These are phyloP conservation scores for Lontra canadensis DNA, from an alignment of 2,113 vertebrate genomes.

Conservation along the genomic window DNA sequence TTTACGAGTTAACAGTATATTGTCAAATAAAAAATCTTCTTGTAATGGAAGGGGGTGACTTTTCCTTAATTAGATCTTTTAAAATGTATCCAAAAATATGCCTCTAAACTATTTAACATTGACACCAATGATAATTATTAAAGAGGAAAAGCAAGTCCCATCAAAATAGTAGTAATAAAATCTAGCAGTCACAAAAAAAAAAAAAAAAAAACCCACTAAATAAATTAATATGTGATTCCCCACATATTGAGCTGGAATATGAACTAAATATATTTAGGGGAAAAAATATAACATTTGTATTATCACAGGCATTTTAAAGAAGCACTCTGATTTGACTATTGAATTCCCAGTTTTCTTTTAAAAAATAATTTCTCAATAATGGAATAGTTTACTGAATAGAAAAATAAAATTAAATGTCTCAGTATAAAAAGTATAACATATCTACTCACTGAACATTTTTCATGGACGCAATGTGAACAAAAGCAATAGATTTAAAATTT, in stretches of 20 bases:
- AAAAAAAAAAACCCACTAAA: background rate
- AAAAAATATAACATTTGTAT: background rate
- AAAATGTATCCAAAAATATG: background rate
- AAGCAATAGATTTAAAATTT: background rate
- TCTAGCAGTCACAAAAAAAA: background rate
- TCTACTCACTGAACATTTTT: background rate
- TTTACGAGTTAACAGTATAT: constrained; percentile 1
- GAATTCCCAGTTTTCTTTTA: background rate
- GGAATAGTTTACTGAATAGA: background rate
- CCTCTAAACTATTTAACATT: background rate
- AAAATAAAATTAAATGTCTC: constrained; percentile 17
- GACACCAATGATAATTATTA: background rate
- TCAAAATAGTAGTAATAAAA: background rate
- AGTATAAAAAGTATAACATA: background rate
- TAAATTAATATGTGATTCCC: background rate
- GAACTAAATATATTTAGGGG: background rate
- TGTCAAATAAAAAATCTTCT: background rate
- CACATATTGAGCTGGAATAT: background rate
- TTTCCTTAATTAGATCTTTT: background rate
- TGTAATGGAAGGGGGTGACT: background rate
- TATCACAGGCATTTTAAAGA: background rate
- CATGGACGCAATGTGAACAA: background rate
- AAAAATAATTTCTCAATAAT: background rate
- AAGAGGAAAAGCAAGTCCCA: constrained; percentile 25
- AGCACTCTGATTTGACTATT: background rate